Evolutionary conservation across 2,113 vertebrate genomes (phyloP).

Genomic region (Stigmatopora nigra): DNA sequence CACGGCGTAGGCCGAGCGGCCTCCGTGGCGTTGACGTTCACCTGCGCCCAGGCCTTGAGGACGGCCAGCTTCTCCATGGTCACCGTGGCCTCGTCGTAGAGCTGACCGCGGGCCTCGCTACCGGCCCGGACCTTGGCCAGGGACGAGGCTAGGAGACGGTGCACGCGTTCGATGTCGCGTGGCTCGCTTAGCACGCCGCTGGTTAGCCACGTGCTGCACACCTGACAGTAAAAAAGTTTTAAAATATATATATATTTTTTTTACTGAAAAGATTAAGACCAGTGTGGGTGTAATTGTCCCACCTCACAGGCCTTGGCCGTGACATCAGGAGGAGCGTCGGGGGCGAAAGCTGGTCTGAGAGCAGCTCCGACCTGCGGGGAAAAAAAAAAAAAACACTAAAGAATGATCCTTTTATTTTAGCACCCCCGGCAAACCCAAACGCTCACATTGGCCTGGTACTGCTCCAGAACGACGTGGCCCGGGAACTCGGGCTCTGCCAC

Average conservation of each 20-base stretch:
- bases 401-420: too few relatives aligned
- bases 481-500: slow-evolving; percentile 91
- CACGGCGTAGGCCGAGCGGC: too few relatives aligned
- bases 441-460: slow-evolving; percentile 94
- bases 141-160: slow-evolving; percentile 85
- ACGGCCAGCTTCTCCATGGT: slow-evolving; percentile 91
- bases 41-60: slow-evolving; percentile 94
- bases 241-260: too few relatives aligned
- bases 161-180: slow-evolving; percentile 83
- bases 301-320: slow-evolving; percentile 93
- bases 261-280: too few relatives aligned
- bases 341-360: slow-evolving; percentile 84
- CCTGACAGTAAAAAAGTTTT: too few relatives aligned
- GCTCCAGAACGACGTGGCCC: slow-evolving; percentile 89
- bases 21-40: slow-evolving; percentile 20
- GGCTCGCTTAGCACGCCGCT: slow-evolving; percentile 87
- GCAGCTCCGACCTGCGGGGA: slow-evolving; percentile 83
- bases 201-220: slow-evolving; percentile 91
- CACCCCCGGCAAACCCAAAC: too few relatives aligned
- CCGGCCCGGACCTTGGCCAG: slow-evolving; percentile 82
- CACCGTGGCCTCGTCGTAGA: slow-evolving; percentile 84
- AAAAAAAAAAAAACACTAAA: too few relatives aligned
- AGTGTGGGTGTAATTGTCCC: slow-evolving; percentile 12
- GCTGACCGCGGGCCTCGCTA: slow-evolving; percentile 71
- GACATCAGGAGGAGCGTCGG: slow-evolving; percentile 85